Evolutionary conservation across 2,888 invertebrate species (phyloP).

Genomic region (Drosophila nr. fundita): DNA sequence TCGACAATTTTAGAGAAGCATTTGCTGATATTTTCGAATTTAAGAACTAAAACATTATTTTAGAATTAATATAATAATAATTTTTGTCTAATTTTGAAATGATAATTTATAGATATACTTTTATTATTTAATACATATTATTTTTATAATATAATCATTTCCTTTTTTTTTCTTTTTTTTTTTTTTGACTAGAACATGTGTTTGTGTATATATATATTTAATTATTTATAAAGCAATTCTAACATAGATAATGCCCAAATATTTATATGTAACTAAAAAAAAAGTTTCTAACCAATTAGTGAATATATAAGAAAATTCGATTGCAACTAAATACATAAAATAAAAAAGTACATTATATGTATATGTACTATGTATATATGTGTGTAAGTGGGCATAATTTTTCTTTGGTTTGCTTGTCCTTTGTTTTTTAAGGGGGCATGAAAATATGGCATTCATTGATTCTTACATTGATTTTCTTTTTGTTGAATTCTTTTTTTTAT

Average conservation of each 20-base stretch:
- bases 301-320: slow-evolving; percentile 33
- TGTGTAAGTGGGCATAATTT: slow-evolving; percentile 18
- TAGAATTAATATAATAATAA: slow-evolving; percentile 69
- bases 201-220: slow-evolving; percentile 25
- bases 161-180: slow-evolving; percentile 58
- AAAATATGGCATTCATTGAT: slow-evolving; percentile 68
- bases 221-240: slow-evolving; percentile 45
- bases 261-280: slow-evolving; percentile 5
- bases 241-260: slow-evolving; percentile 36
- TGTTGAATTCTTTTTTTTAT: slow-evolving; percentile 26
- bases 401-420: slow-evolving; percentile 10
- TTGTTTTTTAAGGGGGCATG: slow-evolving; percentile 24
- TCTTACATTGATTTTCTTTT: slow-evolving; percentile 13
- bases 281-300: slow-evolving; percentile 19
- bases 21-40: slow-evolving; percentile 67
- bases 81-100: slow-evolving; percentile 78
- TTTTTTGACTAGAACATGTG: slow-evolving; percentile 75
- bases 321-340: slow-evolving; percentile 43
- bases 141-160: slow-evolving; percentile 58
- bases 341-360: slow-evolving; percentile 4
- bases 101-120: slow-evolving; percentile 57
- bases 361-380: slow-evolving; percentile 14
- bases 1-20: slow-evolving; percentile 49
- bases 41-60: slow-evolving; percentile 67
- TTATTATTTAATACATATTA: slow-evolving; percentile 51